phyloP scores from a whole-genome alignment of 35 echinoderm and acorn worm species.

The Apostichopus californicus region DNA sequence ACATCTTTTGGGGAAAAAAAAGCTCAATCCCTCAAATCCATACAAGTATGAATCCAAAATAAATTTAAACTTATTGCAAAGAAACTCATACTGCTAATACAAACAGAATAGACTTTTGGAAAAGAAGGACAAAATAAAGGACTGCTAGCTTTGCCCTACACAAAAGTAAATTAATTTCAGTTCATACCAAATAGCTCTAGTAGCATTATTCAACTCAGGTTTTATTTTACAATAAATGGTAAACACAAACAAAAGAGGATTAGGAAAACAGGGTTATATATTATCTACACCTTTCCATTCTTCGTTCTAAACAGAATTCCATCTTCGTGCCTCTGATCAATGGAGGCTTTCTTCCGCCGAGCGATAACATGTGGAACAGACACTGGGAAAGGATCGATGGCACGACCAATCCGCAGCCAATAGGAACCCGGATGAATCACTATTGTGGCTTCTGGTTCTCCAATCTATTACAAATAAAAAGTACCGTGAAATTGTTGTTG shows the following conservation, averaged over 20 bases:
- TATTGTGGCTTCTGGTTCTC: conserved; percentile 69
- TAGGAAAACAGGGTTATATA: background rate
- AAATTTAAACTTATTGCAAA: too few species aligned
- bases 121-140: too few species aligned
- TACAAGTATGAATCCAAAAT: too few species aligned
- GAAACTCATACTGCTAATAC: too few species aligned
- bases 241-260: background rate
- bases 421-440: conserved; percentile 96
- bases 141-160: too few species aligned
- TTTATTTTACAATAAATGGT: too few species aligned
- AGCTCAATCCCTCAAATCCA: too few species aligned
- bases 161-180: too few species aligned
- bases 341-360: conserved; percentile 46
- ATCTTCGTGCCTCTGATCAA: conserved; percentile 68
- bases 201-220: too few species aligned
- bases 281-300: background rate
- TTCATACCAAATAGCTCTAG: too few species aligned
- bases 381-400: conserved; percentile 82
- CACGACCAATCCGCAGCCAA: conserved; percentile 86
- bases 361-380: conserved; percentile 89
- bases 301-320: conserved; percentile 74
- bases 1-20: too few species aligned
- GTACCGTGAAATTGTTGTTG: background rate
- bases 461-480: conserved; percentile 10
- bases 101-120: too few species aligned